phyloP scores from a whole-genome alignment of 1,140 invertebrate genomes.

The Oreohelix idahoensis region DNA sequence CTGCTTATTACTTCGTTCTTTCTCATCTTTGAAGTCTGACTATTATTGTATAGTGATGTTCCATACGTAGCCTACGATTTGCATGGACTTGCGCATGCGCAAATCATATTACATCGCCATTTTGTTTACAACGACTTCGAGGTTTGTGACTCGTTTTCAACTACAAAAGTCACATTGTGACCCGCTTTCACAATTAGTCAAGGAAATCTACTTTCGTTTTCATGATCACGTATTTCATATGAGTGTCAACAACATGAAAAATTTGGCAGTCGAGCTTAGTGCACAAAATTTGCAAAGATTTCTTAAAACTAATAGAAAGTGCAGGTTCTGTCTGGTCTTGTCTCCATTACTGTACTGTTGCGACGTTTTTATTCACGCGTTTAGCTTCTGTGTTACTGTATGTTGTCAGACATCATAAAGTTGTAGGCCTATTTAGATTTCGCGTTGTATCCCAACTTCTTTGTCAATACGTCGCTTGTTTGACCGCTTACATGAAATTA shows the following conservation, averaged over 20 bases:
- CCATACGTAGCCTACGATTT: not conserved
- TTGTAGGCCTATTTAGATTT: too few species aligned
- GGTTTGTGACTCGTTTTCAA: slow-evolving; percentile 43
- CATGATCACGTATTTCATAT: not conserved
- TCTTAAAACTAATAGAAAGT: not conserved
- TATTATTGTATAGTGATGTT: too few species aligned
- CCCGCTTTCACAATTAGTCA: slow-evolving; percentile 3
- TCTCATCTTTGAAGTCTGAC: too few species aligned
- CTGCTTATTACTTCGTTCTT: too few species aligned
- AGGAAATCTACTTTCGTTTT: slow-evolving; percentile 24
- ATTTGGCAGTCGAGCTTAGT: not conserved
- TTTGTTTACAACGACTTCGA: slow-evolving; percentile 41
- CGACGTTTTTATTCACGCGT: too few species aligned
- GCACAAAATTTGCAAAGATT: not conserved
- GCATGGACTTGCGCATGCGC: slow-evolving; percentile 23
- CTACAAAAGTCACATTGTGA: slow-evolving; percentile 32
- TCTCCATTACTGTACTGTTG: too few species aligned
- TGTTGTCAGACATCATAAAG: too few species aligned
- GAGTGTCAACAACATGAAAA: not conserved
- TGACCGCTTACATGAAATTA: too few species aligned
- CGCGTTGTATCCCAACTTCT: too few species aligned
- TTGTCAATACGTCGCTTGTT: too few species aligned
- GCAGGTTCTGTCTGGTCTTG: not conserved
- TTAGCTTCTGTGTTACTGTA: too few species aligned
- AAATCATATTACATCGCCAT: slow-evolving; percentile 12